phyloP scores from a whole-genome alignment of 2,113 vertebrate genomes.

The Patagioenas fasciata region DNA sequence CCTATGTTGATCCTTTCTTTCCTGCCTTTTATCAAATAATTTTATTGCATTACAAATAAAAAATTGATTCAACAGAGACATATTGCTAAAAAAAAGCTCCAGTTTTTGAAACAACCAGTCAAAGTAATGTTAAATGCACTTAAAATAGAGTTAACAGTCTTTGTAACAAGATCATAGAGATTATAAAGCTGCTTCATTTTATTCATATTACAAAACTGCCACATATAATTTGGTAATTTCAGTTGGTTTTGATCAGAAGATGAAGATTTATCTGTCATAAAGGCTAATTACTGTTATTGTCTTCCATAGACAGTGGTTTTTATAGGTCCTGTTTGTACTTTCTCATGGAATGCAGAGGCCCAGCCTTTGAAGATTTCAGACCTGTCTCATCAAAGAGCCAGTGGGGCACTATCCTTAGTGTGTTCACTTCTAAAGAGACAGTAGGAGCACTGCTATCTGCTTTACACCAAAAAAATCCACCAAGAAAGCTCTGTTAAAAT shows the following conservation, averaged over 20 bases:
- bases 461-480: slow-evolving; percentile 10
- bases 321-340: slow-evolving; percentile 24
- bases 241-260: slow-evolving; percentile 67
- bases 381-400: slow-evolving; percentile 55
- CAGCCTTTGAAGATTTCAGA: slow-evolving; percentile 63
- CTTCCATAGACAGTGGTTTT: slow-evolving; percentile 43
- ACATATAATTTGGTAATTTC: slow-evolving; percentile 61
- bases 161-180: slow-evolving; percentile 10
- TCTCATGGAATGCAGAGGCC: slow-evolving; percentile 42
- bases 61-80: background rate
- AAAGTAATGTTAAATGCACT: slow-evolving; percentile 7
- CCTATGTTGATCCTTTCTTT: background rate
- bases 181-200: slow-evolving; percentile 44
- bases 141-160: slow-evolving; percentile 16
- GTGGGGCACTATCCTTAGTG: slow-evolving; percentile 42
- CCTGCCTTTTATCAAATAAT: background rate
- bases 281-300: slow-evolving; percentile 56
- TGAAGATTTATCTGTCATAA: slow-evolving; percentile 62
- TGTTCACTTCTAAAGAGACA: slow-evolving; percentile 40
- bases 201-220: slow-evolving; percentile 33
- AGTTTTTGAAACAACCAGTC: background rate
- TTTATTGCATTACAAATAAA: background rate
- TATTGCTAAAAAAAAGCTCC: background rate
- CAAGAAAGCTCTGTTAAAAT: background rate
- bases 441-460: slow-evolving; percentile 29